Evolutionary conservation across 2,888 invertebrate genomes (phyloP).

Genomic region (Didymodactylos carnosus): DNA sequence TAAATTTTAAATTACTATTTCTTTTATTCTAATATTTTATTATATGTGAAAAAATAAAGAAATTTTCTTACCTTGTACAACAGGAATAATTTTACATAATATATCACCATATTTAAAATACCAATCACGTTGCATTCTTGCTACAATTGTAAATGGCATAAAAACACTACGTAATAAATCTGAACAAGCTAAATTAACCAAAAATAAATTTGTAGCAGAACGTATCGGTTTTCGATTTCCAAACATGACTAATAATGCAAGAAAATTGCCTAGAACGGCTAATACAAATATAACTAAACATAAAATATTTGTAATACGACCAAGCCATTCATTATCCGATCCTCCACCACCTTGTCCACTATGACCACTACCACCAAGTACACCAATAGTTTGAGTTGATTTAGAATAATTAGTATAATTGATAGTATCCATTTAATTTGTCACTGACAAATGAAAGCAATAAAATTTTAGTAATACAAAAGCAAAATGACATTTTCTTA

Average conservation of each 20-base stretch:
- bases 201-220: not conserved
- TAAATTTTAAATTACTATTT: too few relatives aligned
- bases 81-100: not conserved
- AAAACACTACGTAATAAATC: not conserved
- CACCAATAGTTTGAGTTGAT: too few relatives aligned
- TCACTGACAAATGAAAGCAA: too few relatives aligned
- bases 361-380: too few relatives aligned
- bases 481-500: too few relatives aligned
- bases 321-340: not conserved
- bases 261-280: not conserved
- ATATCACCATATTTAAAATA: not conserved
- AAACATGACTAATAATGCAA: not conserved
- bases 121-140: not conserved
- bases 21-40: too few relatives aligned
- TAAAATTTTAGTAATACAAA: too few relatives aligned
- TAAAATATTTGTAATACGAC: not conserved
- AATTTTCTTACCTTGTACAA: not conserved
- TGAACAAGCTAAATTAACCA: slow-evolving; percentile 1
- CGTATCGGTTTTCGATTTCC: not conserved
- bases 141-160: not conserved
- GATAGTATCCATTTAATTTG: too few relatives aligned
- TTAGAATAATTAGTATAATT: too few relatives aligned
- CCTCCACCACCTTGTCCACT: too few relatives aligned
- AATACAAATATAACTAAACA: not conserved
- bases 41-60: too few relatives aligned